phyloP scores from a whole-genome alignment of 1,140 invertebrate species.

The Coptotermes formosanus region DNA sequence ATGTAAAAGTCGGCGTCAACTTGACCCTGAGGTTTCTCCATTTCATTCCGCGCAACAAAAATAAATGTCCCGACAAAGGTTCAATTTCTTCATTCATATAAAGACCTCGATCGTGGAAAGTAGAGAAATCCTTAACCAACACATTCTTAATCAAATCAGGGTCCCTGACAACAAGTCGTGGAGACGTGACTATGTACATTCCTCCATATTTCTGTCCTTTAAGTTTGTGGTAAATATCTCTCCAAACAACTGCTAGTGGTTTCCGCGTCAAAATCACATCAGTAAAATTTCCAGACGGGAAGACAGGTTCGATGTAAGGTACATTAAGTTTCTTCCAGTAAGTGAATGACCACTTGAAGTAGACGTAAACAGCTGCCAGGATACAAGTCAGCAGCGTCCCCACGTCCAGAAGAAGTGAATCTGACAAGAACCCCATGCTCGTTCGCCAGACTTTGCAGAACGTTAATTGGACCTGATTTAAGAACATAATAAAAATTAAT shows the following conservation, averaged over 20 bases:
- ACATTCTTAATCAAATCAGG: slow-evolving; percentile 41
- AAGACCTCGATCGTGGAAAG: slow-evolving; percentile 40
- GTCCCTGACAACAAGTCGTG: slow-evolving; percentile 47
- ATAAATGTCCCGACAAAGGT: slow-evolving; percentile 27
- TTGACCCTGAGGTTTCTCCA: slow-evolving; percentile 53
- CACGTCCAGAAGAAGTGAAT: background rate
- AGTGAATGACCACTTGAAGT: slow-evolving; percentile 39
- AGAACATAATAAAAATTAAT: background rate
- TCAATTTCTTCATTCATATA: slow-evolving; percentile 21
- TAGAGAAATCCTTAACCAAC: slow-evolving; percentile 44
- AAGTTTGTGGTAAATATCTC: slow-evolving; percentile 41
- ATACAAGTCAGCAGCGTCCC: background rate
- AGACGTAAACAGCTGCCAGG: slow-evolving; percentile 33
- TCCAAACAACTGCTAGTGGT: background rate
- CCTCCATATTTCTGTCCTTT: slow-evolving; percentile 47
- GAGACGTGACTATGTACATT: slow-evolving; percentile 45
- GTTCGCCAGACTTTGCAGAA: background rate
- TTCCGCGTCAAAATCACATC: slow-evolving; percentile 18
- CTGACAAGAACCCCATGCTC: slow-evolving; percentile 21
- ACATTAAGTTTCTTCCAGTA: slow-evolving; percentile 51
- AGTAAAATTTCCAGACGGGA: slow-evolving; percentile 44
- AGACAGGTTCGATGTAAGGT: slow-evolving; percentile 40
- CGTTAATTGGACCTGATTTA: background rate
- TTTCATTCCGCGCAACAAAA: slow-evolving; percentile 35
- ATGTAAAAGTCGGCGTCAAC: slow-evolving; percentile 46